Conservation (phyloP, 2,797 vertebrate genomes). For the Cirrhinus molitorella region DNA sequence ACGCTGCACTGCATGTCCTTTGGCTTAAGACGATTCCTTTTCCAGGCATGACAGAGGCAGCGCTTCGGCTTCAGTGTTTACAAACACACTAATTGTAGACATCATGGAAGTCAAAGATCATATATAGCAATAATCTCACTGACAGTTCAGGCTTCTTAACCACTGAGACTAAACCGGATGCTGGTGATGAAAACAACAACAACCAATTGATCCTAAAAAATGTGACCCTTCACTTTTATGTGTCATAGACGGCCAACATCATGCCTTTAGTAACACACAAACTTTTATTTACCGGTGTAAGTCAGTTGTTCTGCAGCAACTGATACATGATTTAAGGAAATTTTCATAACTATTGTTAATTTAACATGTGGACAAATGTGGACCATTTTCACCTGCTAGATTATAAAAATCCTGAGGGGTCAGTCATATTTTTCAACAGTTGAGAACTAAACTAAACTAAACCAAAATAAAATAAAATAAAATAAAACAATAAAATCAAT, state of each 20-base stretch:
- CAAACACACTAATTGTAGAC: conserved; percentile 16
- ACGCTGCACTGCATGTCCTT: not conserved
- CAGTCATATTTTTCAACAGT: not conserved
- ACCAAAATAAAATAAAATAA: not conserved
- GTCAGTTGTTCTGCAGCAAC: not conserved
- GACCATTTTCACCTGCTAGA: not conserved
- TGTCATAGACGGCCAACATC: not conserved
- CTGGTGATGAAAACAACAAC: not conserved
- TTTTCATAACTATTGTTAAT: no score
- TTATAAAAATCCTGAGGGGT: not conserved
- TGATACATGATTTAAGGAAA: not conserved
- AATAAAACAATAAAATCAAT: no score
- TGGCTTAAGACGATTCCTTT: conserved; percentile 6
- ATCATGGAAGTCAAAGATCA: conserved; percentile 20
- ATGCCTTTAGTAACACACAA: not conserved
- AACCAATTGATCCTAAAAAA: not conserved
- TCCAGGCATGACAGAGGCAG: not conserved
- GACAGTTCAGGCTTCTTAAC: not conserved
- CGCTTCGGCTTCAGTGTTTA: not conserved
- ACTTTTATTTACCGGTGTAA: not conserved
- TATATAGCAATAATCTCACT: conserved; percentile 15
- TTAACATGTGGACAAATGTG: not conserved
- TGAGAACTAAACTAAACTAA: no score
- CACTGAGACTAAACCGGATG: not conserved
- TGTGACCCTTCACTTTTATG: not conserved